Conservation (phyloP, 2,113 vertebrate species). For the Eudyptes chrysolophus region DNA sequence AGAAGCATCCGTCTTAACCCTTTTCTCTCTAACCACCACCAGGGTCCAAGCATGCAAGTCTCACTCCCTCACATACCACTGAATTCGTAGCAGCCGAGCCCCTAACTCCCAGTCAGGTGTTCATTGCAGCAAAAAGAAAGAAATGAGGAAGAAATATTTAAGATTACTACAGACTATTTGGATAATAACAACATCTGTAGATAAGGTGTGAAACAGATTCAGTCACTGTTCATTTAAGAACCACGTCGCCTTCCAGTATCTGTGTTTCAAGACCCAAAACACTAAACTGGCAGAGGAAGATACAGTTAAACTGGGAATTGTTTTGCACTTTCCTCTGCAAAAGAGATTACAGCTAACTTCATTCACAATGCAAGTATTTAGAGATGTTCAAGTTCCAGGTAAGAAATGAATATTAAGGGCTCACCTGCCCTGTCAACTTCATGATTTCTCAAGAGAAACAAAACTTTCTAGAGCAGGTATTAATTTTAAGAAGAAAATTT, state of each 20-base stretch:
- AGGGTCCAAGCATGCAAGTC: no score
- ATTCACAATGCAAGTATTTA: not conserved
- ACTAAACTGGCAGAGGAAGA: not conserved
- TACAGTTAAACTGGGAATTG: not conserved
- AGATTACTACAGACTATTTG: not conserved
- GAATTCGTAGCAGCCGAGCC: not conserved
- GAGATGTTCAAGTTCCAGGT: not conserved
- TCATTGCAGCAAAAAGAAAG: not conserved
- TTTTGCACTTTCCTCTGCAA: not conserved
- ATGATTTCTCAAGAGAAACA: constrained; percentile 9
- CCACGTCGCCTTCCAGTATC: not conserved
- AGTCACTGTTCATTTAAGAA: not conserved
- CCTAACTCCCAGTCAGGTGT: not conserved
- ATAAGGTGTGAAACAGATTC: not conserved
- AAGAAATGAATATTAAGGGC: not conserved
- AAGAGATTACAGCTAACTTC: not conserved
- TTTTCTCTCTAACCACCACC: not conserved
- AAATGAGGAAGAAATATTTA: not conserved
- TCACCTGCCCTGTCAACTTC: not conserved
- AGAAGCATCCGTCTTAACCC: not conserved
- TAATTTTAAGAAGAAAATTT: not conserved
- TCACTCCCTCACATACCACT: not conserved
- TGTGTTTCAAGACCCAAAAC: not conserved
- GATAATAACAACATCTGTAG: not conserved
- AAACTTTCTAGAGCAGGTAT: not conserved